Evolutionary conservation across 2,113 vertebrate genomes (phyloP), one percentile per base, ranked within the genome.

Genomic region (Spea multiplicata): DNA sequence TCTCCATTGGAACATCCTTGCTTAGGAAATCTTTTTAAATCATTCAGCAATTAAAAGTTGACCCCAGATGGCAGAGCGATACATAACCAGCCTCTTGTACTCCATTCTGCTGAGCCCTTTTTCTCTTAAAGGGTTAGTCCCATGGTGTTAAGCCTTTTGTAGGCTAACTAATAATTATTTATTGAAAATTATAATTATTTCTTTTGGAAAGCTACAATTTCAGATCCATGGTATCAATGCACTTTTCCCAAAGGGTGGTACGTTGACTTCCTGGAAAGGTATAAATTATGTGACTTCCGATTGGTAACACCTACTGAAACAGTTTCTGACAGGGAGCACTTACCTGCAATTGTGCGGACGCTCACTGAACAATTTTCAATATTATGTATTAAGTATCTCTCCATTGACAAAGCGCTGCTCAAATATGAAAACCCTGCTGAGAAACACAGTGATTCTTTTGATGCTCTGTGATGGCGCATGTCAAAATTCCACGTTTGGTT

Each of bases 401-500:
- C 30, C 14, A 48, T 44, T 53, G 6, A 71, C 14, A 49, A 16
- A 45, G 10, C 7, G 0, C 8, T 6, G 8, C 48, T 14, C 6
- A 5, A 49, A 14, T 59, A 80, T 80, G 62, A 79, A 5, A 53
- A 57, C 13, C 2, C 53, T 73, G 45, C 52, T 80, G 55, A 80
- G 77, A 47, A 73, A 13, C 44, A 57, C 64, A 44, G 16, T 80
- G n/a, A 49, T 73, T 10, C 50, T 80, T 5, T 66, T 80, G 8
- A 45, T 80, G 13, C 67, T 80, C 9, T 80, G 77, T 73, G 50
- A 73, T 47, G 64, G 77, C 3, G 52, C 45, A 8, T 80, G 77
- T 62, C 77, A 80, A 52, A 80, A 13, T 47, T 4, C 61, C 12
- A 12, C 4, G 6, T 57, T 57, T 72, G 71, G 77, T 10, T 80